These are phyloP conservation scores for Ips nitidus DNA, from an alignment of 1,140 invertebrate species.

Conservation along the genomic window DNA sequence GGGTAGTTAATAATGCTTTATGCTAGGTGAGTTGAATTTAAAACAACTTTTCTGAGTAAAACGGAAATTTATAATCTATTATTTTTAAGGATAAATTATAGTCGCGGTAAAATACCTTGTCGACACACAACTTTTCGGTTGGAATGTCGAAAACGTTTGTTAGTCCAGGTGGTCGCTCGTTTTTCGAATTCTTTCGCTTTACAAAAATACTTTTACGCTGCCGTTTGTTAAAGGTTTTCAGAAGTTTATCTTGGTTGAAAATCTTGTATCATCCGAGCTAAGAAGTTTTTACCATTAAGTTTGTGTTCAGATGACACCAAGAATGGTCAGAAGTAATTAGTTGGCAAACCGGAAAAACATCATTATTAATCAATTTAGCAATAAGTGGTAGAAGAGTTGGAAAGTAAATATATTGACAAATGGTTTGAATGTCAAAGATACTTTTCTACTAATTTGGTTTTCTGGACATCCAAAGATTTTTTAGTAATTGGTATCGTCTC, in stretches of 20 bases:
- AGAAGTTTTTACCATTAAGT: neutral
- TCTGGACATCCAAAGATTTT: too few species aligned
- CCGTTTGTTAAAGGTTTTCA: conserved; percentile 5
- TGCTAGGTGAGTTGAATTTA: neutral
- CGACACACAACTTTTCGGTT: conserved; percentile 14
- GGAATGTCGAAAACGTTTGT: conserved; percentile 23
- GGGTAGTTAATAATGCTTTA: neutral
- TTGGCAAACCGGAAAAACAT: too few species aligned
- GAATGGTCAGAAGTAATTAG: too few species aligned
- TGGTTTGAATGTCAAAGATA: too few species aligned
- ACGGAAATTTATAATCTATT: neutral
- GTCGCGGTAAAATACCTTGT: conserved; percentile 14
- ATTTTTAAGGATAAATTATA: conserved; percentile 10
- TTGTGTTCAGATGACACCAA: too few species aligned
- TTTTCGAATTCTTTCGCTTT: conserved; percentile 29
- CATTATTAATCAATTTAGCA: too few species aligned
- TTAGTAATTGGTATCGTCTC: too few species aligned
- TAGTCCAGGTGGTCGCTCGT: conserved; percentile 20
- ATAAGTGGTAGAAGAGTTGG: too few species aligned
- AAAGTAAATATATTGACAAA: too few species aligned
- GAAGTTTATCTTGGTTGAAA: neutral
- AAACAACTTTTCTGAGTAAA: too few species aligned
- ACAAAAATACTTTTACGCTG: conserved; percentile 9
- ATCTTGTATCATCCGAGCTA: neutral
- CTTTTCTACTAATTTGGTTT: too few species aligned